phyloP scores from a whole-genome alignment of 2,797 vertebrate genomes.

The Tokudaia tokunoshimensis region DNA sequence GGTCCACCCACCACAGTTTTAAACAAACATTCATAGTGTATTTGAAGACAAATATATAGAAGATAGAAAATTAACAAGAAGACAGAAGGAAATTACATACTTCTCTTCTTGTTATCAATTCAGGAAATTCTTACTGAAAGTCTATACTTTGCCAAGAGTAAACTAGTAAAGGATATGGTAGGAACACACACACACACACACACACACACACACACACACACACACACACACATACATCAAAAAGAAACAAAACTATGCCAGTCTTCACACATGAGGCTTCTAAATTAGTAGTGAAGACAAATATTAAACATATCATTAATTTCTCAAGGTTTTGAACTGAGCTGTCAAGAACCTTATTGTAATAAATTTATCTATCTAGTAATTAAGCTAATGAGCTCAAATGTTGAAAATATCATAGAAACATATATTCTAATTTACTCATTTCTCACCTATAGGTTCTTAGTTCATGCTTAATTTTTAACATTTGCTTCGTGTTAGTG shows the following conservation, averaged over 20 bases:
- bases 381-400: conserved; percentile 25
- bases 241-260: background rate
- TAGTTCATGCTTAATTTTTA: background rate
- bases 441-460: conserved; percentile 13
- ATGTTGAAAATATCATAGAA: conserved; percentile 14
- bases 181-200: background rate
- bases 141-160: background rate
- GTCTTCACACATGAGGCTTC: background rate
- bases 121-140: background rate
- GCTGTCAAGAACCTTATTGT: background rate
- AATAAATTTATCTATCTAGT: background rate
- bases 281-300: background rate
- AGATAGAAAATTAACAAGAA: background rate
- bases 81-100: background rate
- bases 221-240: background rate
- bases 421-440: background rate
- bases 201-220: background rate
- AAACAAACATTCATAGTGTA: background rate
- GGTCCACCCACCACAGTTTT: background rate
- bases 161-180: background rate
- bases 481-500: no score
- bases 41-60: background rate
- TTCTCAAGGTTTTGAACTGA: conserved; percentile 20
- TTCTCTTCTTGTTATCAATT: conserved; percentile 31
- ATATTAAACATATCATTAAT: conserved; percentile 29